Base-by-base conservation (phyloP, 2,888 invertebrate species). In the Epistrophella euchroma region DNA sequence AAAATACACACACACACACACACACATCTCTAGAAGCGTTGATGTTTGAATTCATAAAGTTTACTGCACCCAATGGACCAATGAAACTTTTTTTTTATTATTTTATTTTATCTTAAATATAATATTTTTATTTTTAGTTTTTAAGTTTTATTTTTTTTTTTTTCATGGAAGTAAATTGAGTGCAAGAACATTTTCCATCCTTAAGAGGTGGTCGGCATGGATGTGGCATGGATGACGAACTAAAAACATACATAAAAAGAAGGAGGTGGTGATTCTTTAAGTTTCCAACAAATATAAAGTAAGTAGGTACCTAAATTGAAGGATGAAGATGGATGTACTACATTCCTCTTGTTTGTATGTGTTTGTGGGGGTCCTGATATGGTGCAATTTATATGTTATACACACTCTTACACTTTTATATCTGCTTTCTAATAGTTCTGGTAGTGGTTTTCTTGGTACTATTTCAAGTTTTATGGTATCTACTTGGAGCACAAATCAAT, bases 81-180 rank as follows among this genome's bases (percentile, higher is more conserved):
- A 70, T 62, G 76, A 66, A 47, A 50, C 10, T n/a, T 28, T 32
- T 43, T 52, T 74, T 66, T 66, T 71, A n/a, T n/a, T n/a, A n/a
- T n/a, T n/a, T n/a, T n/a, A n/a, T 22, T 52, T 35, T 10, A 17
- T 28, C 2, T 62, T 62, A 15, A 25, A 19, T 40, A 19, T 7
- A 19, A 47, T 52, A 52, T 25, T 66, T 66, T 47, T 47, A 35
- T 68, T 52, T 66, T 68, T 37, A 37, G 19, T 52, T 68, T 68
- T 52, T 45, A 64, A 52, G 37, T 37, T 68, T 68, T 68, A 25
- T 52, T 68, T 68, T 66, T 66, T 68, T 68, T 22, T 50, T 68
- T 68, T 66, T 66, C 66, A 84, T 80, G 55, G 81, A 76, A 85
- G 76, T 68, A 62, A 76, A 81, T 76, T 76, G 85, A 80, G 80